Percentiles rank a stretch among this genome's conserved stretches.
phyloP scores from a whole-genome alignment of 1,140 invertebrate species.

The Hyles euphorbiae region DNA sequence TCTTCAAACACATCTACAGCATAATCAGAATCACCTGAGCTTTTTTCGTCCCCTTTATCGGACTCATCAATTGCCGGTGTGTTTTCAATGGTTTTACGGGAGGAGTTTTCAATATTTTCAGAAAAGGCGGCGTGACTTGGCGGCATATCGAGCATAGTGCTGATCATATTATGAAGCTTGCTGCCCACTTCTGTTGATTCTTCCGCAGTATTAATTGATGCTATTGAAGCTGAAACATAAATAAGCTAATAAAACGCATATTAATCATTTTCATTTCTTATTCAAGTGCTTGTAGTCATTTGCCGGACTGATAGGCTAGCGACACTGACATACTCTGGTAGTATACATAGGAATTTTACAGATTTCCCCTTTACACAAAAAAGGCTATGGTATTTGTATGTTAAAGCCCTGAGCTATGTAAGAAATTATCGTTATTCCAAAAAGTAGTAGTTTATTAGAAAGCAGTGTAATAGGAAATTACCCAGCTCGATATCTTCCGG shows the following conservation, averaged over 20 bases:
- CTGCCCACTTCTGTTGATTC: conserved; percentile 42
- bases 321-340: too few species aligned
- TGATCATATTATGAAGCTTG: conserved; percentile 41
- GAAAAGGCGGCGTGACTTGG: conserved; percentile 20
- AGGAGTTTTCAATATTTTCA: conserved; percentile 28
- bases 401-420: too few species aligned
- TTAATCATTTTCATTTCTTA: too few species aligned
- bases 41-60: conserved; percentile 21
- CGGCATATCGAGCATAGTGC: conserved; percentile 32
- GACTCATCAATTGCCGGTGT: conserved; percentile 5
- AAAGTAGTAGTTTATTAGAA: too few species aligned
- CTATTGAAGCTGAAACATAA: conserved; percentile 10
- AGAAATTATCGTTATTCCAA: too few species aligned
- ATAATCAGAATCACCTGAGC: conserved; percentile 35
- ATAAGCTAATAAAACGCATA: not conserved
- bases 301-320: too few species aligned
- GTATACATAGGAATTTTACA: too few species aligned
- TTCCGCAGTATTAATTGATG: conserved; percentile 15
- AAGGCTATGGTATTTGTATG: not conserved
- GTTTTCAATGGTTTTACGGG: conserved; percentile 4
- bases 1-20: conserved; percentile 43
- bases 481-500: conserved; percentile 40
- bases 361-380: not conserved
- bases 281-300: too few species aligned
- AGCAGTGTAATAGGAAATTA: conserved; percentile 9